Evolutionary conservation across 2,113 vertebrate species (phyloP).

Genomic region (Centropristis striata): DNA sequence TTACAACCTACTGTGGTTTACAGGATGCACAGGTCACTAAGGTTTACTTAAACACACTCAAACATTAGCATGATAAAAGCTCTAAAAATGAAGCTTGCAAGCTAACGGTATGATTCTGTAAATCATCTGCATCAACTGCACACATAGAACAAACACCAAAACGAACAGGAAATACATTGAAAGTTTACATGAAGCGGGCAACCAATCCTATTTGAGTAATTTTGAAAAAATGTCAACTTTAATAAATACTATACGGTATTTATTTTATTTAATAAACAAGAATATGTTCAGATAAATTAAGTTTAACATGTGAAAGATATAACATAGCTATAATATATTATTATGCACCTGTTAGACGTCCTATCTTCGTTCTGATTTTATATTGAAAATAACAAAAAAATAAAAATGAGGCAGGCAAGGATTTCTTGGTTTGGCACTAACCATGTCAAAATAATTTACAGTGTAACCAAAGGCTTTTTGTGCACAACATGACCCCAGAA

Average conservation of each 20-base stretch:
- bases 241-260: constrained; percentile 70
- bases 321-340: constrained; percentile 46
- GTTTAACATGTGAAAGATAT: constrained; percentile 52
- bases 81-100: background rate
- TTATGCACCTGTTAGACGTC: constrained; percentile 27
- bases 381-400: constrained; percentile 30
- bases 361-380: constrained; percentile 18
- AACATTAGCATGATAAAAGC: constrained; percentile 6
- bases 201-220: constrained; percentile 7
- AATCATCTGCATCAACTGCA: constrained; percentile 15
- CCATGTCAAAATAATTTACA: constrained; percentile 57
- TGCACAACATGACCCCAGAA: constrained; percentile 30
- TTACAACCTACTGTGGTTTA: constrained; percentile 14
- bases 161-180: constrained; percentile 13
- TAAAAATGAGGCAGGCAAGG: constrained; percentile 28
- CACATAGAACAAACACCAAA: constrained; percentile 22
- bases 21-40: constrained; percentile 34
- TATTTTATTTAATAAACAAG: constrained; percentile 34
- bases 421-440: constrained; percentile 72
- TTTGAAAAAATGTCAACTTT: constrained; percentile 19
- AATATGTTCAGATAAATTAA: constrained; percentile 66
- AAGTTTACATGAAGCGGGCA: constrained; percentile 14
- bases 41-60: constrained; percentile 43
- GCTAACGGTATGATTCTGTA: background rate
- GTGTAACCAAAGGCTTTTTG: constrained; percentile 62